phyloP scores from a whole-genome alignment of 2,888 invertebrate genomes.

The Cremastinae sp. region DNA sequence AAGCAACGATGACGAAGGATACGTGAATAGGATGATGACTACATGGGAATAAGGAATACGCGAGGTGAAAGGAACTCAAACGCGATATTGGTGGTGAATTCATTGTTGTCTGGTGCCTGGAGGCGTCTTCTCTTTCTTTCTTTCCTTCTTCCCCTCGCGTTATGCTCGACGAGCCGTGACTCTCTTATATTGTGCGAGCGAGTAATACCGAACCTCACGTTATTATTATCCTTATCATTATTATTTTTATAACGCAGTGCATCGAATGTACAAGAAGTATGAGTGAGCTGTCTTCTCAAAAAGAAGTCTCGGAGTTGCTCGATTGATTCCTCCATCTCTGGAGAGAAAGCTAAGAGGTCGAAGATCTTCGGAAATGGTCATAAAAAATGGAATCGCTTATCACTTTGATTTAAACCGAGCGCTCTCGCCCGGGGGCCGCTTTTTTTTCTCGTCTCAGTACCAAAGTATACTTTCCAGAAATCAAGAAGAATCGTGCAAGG shows the following conservation, averaged over 20 bases:
- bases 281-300: slow-evolving; percentile 26
- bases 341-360: background rate
- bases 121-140: slow-evolving; percentile 31
- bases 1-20: slow-evolving; percentile 43
- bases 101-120: slow-evolving; percentile 69
- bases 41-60: slow-evolving; percentile 45
- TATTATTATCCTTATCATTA: slow-evolving; percentile 31
- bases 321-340: slow-evolving; percentile 20
- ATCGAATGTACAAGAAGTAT: slow-evolving; percentile 26
- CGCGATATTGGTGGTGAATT: slow-evolving; percentile 65
- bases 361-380: slow-evolving; percentile 5
- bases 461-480: background rate
- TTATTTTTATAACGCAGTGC: slow-evolving; percentile 11
- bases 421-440: background rate
- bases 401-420: background rate
- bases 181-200: slow-evolving; percentile 57
- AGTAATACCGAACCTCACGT: slow-evolving; percentile 28
- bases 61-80: slow-evolving; percentile 64
- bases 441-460: background rate
- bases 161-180: slow-evolving; percentile 68
- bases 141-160: slow-evolving; percentile 50
- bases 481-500: slow-evolving; percentile 3
- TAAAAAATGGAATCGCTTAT: background rate
- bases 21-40: slow-evolving; percentile 46
- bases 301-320: slow-evolving; percentile 10